Evolutionary conservation across 2,888 invertebrate species (phyloP), one percentile per base, ranked within the genome.

Genomic region (Agrotis puta): DNA sequence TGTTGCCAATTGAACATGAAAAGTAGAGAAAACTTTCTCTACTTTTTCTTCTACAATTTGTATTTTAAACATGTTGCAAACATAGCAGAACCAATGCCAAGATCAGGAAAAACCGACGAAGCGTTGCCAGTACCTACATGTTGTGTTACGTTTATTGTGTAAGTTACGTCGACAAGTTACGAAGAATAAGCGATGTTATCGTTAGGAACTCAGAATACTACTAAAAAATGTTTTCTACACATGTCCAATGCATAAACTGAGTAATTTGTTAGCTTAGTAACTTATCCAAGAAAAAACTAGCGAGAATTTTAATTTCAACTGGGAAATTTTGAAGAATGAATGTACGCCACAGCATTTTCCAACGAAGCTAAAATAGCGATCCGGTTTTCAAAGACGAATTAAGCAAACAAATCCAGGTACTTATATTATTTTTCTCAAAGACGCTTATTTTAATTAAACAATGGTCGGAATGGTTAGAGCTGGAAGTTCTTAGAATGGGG

Each of bases 101-200:
- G 88, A 88, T 83, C 88, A 88, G 88, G 88, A 88, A 88, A 88
- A 88, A 79, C 79, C 85, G 75, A 72, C 79, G 67, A 85, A 79
- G 82, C 81, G 74, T 78, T 80, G 81, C 81, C 79, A 81, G 77
- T 85, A 71, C 71, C 71, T 77, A 81, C 72, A 79, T 71, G 82
- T 87, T 87, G 84, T 81, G 83, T 82, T 85, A 83, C 70, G 59
- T 70, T 83, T 75, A 80, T 87, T 87, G 87, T 83, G 85, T 79
- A 86, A 87, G 79, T 80, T 78, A 76, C 72, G 67, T 79, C 76
- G 78, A 68, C 59, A 73, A 80, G 77, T 85, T 85, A 83, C 77
- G 77, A 70, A 74, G 77, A 79, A 71, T 56, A 76, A 71, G 72
- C 62, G 82, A 83, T 78, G 77, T 80, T 83, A 82, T 82, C 77